Evolutionary conservation across 2,797 vertebrate species (phyloP).

Genomic region (Clarias fuscus): DNA sequence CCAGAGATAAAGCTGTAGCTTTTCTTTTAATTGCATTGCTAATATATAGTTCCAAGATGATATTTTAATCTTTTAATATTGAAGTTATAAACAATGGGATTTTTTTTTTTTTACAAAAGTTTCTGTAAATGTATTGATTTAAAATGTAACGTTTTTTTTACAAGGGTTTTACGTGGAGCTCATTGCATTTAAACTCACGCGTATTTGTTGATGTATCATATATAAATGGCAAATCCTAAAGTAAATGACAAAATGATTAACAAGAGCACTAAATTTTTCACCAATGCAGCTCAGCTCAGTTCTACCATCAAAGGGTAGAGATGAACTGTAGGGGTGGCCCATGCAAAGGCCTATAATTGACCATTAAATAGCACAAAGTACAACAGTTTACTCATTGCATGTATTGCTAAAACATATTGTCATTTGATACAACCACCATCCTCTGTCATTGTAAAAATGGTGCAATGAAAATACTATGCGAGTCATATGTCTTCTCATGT

Average conservation of each 20-base stretch:
- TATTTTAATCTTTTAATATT: neutral
- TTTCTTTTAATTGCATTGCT: neutral
- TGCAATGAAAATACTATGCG: no score
- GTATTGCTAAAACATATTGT: no score
- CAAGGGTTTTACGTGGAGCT: neutral
- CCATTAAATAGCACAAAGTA: no score
- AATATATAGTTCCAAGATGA: neutral
- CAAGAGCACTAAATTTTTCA: neutral
- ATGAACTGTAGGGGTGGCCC: no score
- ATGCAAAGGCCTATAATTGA: no score
- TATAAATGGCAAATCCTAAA: neutral
- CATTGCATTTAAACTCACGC: neutral
- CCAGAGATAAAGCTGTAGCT: neutral
- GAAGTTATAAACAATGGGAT: neutral
- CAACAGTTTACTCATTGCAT: no score
- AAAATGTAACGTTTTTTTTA: neutral
- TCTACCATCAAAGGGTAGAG: no score
- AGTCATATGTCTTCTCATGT: no score
- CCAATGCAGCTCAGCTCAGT: neutral
- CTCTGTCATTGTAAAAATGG: no score
- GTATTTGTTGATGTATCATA: neutral
- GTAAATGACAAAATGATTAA: neutral
- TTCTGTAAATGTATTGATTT: neutral
- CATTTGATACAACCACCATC: no score
- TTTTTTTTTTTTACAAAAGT: no score